Percentiles rank a stretch among this genome's conserved stretches.
Conservation (phyloP, 2,888 invertebrate genomes). For the Tipula helvola region DNA sequence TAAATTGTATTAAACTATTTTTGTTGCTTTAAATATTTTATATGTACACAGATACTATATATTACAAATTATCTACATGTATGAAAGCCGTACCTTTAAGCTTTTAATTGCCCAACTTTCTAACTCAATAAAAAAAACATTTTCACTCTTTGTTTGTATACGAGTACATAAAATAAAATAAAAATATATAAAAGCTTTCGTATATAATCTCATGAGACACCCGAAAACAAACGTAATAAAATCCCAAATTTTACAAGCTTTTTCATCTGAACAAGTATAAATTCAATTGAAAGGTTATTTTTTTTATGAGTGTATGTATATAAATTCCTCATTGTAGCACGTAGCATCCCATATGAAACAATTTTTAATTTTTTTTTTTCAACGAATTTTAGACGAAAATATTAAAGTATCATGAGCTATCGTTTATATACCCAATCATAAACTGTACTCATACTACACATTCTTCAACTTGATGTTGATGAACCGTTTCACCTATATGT, state of each 20-base stretch:
- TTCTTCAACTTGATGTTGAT: neutral
- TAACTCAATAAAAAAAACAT: neutral
- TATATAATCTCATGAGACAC: neutral
- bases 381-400: neutral
- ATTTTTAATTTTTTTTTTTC: neutral
- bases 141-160: too few relatives aligned
- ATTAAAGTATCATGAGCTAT: neutral
- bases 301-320: neutral
- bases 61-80: neutral
- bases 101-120: neutral
- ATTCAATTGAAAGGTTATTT: neutral
- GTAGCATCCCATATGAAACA: neutral
- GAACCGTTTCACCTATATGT: neutral
- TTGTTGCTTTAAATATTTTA: neutral
- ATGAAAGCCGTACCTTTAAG: neutral
- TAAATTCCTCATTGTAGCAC: neutral
- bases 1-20: neutral
- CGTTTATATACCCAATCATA: neutral
- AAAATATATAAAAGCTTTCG: neutral
- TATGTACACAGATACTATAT: neutral
- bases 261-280: neutral
- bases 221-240: neutral
- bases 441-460: neutral
- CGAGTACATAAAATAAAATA: neutral
- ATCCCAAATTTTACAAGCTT: neutral